Percentiles rank a stretch among this genome's conserved stretches.
These are phyloP conservation scores for Drosophila ficusphila DNA, from an alignment of 1,140 invertebrate species.

Conservation along the genomic window DNA sequence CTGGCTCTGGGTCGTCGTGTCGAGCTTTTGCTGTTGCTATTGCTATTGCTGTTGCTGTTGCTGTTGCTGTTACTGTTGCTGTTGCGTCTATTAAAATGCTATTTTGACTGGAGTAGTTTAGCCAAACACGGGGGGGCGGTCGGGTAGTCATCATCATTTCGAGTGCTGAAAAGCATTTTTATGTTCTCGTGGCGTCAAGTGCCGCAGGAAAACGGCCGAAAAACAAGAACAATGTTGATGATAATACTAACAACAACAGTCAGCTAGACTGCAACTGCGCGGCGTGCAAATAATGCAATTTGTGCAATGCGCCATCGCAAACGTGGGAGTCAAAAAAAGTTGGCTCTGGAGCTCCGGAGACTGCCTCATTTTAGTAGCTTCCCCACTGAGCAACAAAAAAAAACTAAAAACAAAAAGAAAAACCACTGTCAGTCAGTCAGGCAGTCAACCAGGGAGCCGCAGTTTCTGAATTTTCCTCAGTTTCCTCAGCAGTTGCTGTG, in stretches of 20 bases:
- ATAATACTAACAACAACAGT: constrained; percentile 75
- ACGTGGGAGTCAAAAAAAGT: constrained; percentile 73
- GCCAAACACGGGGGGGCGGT: constrained; percentile 52
- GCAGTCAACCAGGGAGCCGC: constrained; percentile 36
- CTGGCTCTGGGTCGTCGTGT: constrained; percentile 64
- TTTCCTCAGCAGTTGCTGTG: constrained; percentile 51
- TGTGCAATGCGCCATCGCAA: constrained; percentile 77
- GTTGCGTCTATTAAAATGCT: constrained; percentile 80
- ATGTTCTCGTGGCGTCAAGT: constrained; percentile 82
- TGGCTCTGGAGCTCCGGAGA: constrained; percentile 23
- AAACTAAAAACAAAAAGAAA: too few relatives aligned
- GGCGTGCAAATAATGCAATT: constrained; percentile 82
- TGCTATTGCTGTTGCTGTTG: constrained; percentile 16
- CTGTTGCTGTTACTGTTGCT: constrained; percentile 22
- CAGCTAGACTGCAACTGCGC: constrained; percentile 62
- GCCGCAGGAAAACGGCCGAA: constrained; percentile 50
- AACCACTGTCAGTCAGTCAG: constrained; percentile 73
- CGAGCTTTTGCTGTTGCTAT: constrained; percentile 37
- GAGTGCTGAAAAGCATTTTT: constrained; percentile 83
- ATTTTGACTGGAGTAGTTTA: constrained; percentile 83
- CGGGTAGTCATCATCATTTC: constrained; percentile 64
- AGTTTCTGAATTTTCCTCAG: constrained; percentile 1
- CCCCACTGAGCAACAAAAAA: constrained; percentile 65
- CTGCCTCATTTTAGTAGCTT: constrained; percentile 79
- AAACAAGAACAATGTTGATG: constrained; percentile 81